These are phyloP conservation scores for Eustalomyia histrio DNA, from an alignment of 2,888 invertebrate genomes.

Conservation along the genomic window DNA sequence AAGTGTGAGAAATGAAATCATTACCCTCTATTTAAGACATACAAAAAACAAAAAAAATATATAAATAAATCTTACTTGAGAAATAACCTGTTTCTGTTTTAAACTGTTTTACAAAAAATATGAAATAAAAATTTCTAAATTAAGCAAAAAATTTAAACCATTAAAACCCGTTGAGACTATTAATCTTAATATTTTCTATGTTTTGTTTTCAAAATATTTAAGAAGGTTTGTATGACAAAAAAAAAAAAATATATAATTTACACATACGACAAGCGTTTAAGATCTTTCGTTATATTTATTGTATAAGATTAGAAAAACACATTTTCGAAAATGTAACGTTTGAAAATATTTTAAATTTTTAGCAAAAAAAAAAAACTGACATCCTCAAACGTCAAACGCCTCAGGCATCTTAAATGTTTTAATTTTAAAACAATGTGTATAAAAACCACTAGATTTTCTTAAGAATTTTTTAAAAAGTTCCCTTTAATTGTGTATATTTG, in stretches of 20 bases:
- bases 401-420: too few relatives aligned
- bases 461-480: too few relatives aligned
- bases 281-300: too few relatives aligned
- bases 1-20: constrained; percentile 58
- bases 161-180: constrained; percentile 61
- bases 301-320: too few relatives aligned
- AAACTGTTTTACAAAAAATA: not conserved
- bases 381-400: too few relatives aligned
- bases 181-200: constrained; percentile 50
- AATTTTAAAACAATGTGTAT: too few relatives aligned
- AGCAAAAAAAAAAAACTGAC: too few relatives aligned
- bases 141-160: constrained; percentile 35
- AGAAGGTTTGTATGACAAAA: not conserved
- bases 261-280: too few relatives aligned
- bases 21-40: constrained; percentile 30
- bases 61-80: not conserved
- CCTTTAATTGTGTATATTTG: not conserved
- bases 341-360: too few relatives aligned
- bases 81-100: constrained; percentile 6
- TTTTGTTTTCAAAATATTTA: not conserved
- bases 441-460: too few relatives aligned
- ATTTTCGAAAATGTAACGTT: too few relatives aligned
- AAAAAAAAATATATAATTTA: too few relatives aligned
- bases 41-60: constrained; percentile 23
- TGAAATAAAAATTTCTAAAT: not conserved